Conservation (phyloP, 2,888 invertebrate genomes). For the Drosophila formosana region DNA sequence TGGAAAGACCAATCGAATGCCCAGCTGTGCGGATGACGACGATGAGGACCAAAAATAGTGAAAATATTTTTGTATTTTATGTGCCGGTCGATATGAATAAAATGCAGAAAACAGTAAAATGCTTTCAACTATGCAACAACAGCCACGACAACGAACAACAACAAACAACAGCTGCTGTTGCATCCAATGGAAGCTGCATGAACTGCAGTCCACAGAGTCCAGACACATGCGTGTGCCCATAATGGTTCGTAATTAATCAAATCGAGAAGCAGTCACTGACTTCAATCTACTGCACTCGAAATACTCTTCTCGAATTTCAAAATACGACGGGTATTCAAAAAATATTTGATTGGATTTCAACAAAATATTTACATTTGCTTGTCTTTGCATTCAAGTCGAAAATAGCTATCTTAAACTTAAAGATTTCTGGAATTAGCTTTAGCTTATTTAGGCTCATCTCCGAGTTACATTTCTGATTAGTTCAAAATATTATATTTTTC, state of each 20-base stretch:
- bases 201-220: constrained; percentile 19
- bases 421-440: no score
- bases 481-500: no score
- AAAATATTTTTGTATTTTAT: constrained; percentile 67
- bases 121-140: constrained; percentile 68
- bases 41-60: constrained; percentile 69
- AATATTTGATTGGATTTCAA: background rate
- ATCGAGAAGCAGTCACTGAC: constrained; percentile 23
- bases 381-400: no score
- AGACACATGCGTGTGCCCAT: constrained; percentile 59
- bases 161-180: constrained; percentile 25
- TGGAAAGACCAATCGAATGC: constrained; percentile 28
- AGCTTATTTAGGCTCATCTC: no score
- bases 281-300: constrained; percentile 3
- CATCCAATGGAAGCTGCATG: constrained; percentile 29
- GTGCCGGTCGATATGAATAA: constrained; percentile 72
- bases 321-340: background rate
- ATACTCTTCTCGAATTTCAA: constrained; percentile 31
- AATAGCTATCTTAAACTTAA: no score
- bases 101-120: constrained; percentile 77
- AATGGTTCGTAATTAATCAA: constrained; percentile 70
- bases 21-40: constrained; percentile 44
- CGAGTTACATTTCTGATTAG: no score
- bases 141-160: constrained; percentile 20
- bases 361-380: no score